Evolutionary conservation across 2,113 vertebrate genomes (phyloP).

Genomic region (Todiramphus chloris): DNA sequence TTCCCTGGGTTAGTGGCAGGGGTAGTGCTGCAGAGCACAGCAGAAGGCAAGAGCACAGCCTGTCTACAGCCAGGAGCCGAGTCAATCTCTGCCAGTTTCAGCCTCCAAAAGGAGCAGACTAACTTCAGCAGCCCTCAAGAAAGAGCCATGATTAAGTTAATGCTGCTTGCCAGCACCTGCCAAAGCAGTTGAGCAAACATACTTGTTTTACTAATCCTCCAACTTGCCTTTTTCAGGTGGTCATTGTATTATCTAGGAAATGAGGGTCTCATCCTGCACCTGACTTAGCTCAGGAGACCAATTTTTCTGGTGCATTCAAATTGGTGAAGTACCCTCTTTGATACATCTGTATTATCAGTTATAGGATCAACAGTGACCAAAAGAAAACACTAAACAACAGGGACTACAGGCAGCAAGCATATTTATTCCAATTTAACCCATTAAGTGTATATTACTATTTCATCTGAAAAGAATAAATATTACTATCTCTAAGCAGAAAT

Average conservation of each 20-base stretch:
- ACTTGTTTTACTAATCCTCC: neutral
- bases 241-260: neutral
- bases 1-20: neutral
- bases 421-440: neutral
- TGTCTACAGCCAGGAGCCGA: rapidly evolving
- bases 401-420: rapidly evolving
- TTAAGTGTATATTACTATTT: rapidly evolving
- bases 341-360: too few species aligned
- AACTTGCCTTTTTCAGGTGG: neutral
- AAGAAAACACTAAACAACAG: neutral
- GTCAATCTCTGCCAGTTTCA: neutral
- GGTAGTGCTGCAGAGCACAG: neutral
- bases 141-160: neutral
- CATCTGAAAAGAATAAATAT: neutral
- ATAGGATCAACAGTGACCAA: neutral
- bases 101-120: neutral
- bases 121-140: neutral
- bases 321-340: rapidly evolving
- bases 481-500: neutral
- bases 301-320: neutral
- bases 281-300: neutral
- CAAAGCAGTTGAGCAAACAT: neutral
- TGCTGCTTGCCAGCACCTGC: neutral
- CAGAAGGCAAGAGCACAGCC: neutral
- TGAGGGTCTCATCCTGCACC: rapidly evolving